Evolutionary conservation across 2,888 invertebrate genomes (phyloP).

Genomic region (Synanthedon vespiformis): DNA sequence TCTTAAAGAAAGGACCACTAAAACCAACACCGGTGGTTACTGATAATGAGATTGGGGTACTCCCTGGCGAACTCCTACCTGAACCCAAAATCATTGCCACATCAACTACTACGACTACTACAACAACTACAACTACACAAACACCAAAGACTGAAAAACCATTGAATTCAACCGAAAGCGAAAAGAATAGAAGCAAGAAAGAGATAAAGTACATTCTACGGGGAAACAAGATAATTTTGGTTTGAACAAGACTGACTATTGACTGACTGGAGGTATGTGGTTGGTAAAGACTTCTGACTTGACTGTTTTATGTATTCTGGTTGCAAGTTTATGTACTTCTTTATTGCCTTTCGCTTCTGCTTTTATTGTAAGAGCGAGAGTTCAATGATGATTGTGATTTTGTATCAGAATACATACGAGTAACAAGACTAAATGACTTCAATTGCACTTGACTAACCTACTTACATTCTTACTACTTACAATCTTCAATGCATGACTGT

Average conservation of each 20-base stretch:
- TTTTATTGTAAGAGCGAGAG: neutral
- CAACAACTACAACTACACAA: slow-evolving; percentile 4
- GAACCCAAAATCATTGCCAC: slow-evolving; percentile 14
- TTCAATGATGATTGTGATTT: neutral
- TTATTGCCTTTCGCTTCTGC: slow-evolving; percentile 3
- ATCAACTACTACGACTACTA: slow-evolving; percentile 8
- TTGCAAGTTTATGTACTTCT: neutral
- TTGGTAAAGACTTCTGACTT: slow-evolving; percentile 3
- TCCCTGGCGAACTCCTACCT: slow-evolving; percentile 49
- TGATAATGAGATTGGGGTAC: slow-evolving; percentile 56
- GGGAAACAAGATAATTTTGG: slow-evolving; percentile 62
- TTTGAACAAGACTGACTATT: slow-evolving; percentile 46
- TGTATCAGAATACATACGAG: slow-evolving; percentile 2
- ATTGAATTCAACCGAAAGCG: slow-evolving; percentile 27
- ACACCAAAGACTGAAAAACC: slow-evolving; percentile 24
- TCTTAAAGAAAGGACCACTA: slow-evolving; percentile 38
- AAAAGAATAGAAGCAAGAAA: slow-evolving; percentile 42
- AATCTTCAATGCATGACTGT: slow-evolving; percentile 6
- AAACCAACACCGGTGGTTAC: slow-evolving; percentile 48
- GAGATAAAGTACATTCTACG: slow-evolving; percentile 57
- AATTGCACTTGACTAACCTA: slow-evolving; percentile 16
- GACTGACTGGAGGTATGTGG: slow-evolving; percentile 9
- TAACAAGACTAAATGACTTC: slow-evolving; percentile 4
- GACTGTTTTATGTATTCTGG: slow-evolving; percentile 4
- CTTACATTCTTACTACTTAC: neutral